phyloP scores from a whole-genome alignment of 1,140 invertebrate species.

The Leucophenga varia region DNA sequence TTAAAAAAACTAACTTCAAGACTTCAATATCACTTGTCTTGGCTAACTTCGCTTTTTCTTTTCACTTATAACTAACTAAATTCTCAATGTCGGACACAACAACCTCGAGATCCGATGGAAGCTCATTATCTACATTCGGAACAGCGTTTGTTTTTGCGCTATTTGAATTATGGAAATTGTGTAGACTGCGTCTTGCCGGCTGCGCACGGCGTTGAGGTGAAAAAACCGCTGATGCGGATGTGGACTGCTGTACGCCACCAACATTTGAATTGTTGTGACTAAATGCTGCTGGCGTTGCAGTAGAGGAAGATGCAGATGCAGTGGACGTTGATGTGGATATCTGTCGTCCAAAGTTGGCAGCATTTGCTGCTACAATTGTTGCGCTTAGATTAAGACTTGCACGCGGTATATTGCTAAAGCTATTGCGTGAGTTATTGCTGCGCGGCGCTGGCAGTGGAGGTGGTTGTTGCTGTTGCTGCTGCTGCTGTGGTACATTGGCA shows the following conservation, averaged over 20 bases:
- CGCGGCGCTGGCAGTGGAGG: conserved; percentile 30
- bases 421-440: conserved; percentile 33
- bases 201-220: conserved; percentile 5
- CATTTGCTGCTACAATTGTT: conserved; percentile 3
- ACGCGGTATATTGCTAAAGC: conserved; percentile 54
- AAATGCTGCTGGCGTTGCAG: conserved; percentile 1
- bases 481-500: conserved; percentile 1
- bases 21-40: conserved; percentile 54
- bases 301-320: conserved; percentile 18
- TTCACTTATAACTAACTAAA: conserved; percentile 56
- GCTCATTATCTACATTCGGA: conserved; percentile 25
- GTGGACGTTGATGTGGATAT: conserved; percentile 33
- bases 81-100: conserved; percentile 54
- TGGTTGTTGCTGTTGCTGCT: not conserved
- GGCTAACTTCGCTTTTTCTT: conserved; percentile 27
- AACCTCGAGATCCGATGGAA: conserved; percentile 53
- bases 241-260: conserved; percentile 31
- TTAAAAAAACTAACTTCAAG: conserved; percentile 53
- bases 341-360: conserved; percentile 34
- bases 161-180: conserved; percentile 32
- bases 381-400: conserved; percentile 34
- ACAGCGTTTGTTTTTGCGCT: not conserved
- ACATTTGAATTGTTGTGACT: not conserved
- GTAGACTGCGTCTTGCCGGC: conserved; percentile 32
- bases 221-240: conserved; percentile 30